Base-by-base conservation (phyloP, 2,797 vertebrate genomes). In the Periparus ater region DNA sequence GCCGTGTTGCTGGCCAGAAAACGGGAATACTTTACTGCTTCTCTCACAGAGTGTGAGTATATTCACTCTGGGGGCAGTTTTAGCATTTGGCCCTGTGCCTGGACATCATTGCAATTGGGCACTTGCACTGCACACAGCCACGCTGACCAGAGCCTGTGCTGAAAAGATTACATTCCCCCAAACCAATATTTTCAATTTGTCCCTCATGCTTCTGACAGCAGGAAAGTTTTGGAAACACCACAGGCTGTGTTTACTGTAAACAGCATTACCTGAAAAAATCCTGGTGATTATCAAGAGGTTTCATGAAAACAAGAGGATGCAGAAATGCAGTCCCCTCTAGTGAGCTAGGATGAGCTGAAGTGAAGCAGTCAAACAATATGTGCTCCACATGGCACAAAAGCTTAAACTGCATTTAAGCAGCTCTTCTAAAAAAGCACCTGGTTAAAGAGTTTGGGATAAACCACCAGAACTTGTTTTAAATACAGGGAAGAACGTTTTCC, bases 61-160 rank as follows among this genome's bases (percentile, higher is more conserved):
- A 96, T 93, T 88, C 91, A 94, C 95, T 95, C 92, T 87, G 63
- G 94, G 94, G 94, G 95, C 94, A 96, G 71, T 94, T 96, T 94
- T 85, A 96, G 67, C 55, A 89, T 74, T 90, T 96, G 96, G 96
- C 94, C 77, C 61, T 17, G 7, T 77, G 96, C 96, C 96, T 95
- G 94, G 91, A 93, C 91, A 91, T 95, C 96, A 95, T 97, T 96
- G 95, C 93, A 90, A 45, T 68, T 96, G 95, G 94, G 88, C 96
- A 96, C 95, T 91, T 76, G 51, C 47, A 85, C 83, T 61, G 85
- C 95, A 90, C 53, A 77, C 66, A 94, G 27, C 75, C 91, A 89
- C 0, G 25, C 75, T 96, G 95, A 96, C 95, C 96, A 71, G 91
- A 91, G 85, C 67, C 92, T 96, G 95, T 67, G 73, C 82, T 71